Evolutionary conservation across 30 jellyfish, hydroid and myxozoan species (phyloP), one percentile per base, ranked within the genome.

Genomic region (Aurelia coerulea): DNA sequence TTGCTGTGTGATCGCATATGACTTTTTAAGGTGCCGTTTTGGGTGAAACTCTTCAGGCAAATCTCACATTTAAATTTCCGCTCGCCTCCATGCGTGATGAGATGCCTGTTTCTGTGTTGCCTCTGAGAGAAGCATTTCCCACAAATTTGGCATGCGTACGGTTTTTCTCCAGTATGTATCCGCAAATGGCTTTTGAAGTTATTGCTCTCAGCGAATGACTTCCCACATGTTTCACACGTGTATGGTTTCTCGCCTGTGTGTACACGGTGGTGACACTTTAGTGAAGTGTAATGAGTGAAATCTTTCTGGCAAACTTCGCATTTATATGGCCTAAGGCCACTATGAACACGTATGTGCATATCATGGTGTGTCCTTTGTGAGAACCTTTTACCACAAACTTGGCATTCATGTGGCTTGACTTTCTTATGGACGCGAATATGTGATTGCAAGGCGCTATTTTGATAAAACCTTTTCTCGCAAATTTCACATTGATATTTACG

Each of bases 381-480:
- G 75, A 81, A 81, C 67, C 58, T n/a, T 34, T 33, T 81, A 7
- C 68, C 85, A 67, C 91, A 81, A 35, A 46, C 71, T 50, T 68
- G 68, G 53, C 91, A 81, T 12, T 65, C 49, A 52, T 65, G 62
- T 10, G 71, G 73, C 41, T 81, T 65, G 19, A 29, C 34, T 13
- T 70, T 71, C 18, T 31, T 31, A 70, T 81, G 91, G 8, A 62
- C 68, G 17, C 50, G 67, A 11, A 33, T 23, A 18, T 81, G 91
- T 70, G 68, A 63, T 15, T 56, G 18, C 69, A 54, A 54, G 32
- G 67, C 84, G 11, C 50, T 14, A 19, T 65, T 69, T 53, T 58
- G 52, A 31, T 17, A 58, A 68, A 81, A 81, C 12, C 33, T 31
- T 51, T 81, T 81, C 19, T 65, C 37, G 42, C 91, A 81, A 37